These are phyloP conservation scores for Craterocephalus amniculus DNA, from an alignment of 2,797 vertebrate genomes.

Conservation along the genomic window DNA sequence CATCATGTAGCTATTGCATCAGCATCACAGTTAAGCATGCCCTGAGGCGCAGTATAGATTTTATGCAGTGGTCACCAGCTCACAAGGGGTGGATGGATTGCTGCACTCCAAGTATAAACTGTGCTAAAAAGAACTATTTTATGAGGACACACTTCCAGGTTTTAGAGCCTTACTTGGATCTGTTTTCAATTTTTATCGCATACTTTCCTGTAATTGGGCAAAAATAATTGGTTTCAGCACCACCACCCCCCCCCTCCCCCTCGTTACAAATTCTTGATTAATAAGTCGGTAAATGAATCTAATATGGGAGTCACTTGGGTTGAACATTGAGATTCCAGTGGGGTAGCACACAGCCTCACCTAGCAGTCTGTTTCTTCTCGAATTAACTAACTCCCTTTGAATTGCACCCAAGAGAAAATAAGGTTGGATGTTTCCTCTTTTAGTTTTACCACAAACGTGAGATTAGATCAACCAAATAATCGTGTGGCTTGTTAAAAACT, in stretches of 20 bases:
- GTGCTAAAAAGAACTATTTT: conserved; percentile 6
- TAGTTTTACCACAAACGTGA: not conserved
- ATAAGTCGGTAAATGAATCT: conserved; percentile 21
- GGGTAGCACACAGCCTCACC: not conserved
- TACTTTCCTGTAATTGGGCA: not conserved
- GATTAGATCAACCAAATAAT: not conserved
- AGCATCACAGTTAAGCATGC: conserved; percentile 29
- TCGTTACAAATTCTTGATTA: conserved; percentile 11
- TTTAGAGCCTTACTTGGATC: not conserved
- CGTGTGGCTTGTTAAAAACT: not conserved
- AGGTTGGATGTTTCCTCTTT: not conserved
- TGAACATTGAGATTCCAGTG: not conserved
- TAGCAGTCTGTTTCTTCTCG: not conserved
- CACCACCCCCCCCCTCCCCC: too few relatives aligned
- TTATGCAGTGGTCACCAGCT: conserved; percentile 29
- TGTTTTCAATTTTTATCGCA: not conserved
- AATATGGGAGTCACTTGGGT: not conserved
- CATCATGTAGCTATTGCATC: conserved; percentile 42
- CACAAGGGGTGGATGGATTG: conserved; percentile 24
- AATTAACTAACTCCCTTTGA: not conserved
- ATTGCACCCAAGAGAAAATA: not conserved
- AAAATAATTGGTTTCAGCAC: conserved; percentile 17
- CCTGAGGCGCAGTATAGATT: conserved; percentile 53
- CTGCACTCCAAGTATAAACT: conserved; percentile 46
- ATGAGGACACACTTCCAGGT: not conserved